Percentiles rank a stretch among this genome's conserved stretches.
Conservation (phyloP, 2,113 vertebrate genomes). For the Bos taurus region ARS-UCD2.0 NC_037344.1:13171501-13172000, state of each 20-base stretch:
- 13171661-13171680: not conserved
- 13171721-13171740: not conserved
- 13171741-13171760: not conserved
- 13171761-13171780: not conserved
- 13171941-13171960: not conserved
- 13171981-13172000: not conserved
- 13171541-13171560: not conserved
- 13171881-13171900: not conserved
- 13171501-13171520: not conserved
- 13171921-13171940: not conserved
- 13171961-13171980: not conserved
- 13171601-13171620: not conserved
- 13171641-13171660: not conserved
- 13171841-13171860: not conserved
- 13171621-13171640: not conserved
- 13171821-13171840: not conserved
- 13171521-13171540: not conserved
- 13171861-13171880: not conserved
- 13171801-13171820: not conserved
- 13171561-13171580: not conserved
- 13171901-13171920: not conserved
- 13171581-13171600: not conserved
- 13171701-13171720: not conserved
- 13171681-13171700: not conserved
- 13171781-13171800: not conserved